Evolutionary conservation across 2,113 vertebrate genomes (phyloP).

Genomic region (Gobio gobio): DNA sequence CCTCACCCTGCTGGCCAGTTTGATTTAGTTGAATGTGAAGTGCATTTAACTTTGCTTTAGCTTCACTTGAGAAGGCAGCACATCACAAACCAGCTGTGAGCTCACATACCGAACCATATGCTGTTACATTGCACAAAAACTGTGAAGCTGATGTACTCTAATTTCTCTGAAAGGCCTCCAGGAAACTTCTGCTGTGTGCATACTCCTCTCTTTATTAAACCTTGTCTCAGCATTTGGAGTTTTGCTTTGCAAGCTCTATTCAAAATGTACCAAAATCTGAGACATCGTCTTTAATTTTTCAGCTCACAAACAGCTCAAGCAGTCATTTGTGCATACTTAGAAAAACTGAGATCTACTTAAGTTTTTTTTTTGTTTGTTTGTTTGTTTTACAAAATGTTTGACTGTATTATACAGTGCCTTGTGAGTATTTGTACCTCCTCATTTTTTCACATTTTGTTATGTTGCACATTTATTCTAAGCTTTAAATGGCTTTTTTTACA

Average conservation of each 20-base stretch:
- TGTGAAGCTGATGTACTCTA: conserved; percentile 50
- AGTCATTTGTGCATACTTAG: conserved; percentile 11
- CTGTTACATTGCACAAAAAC: conserved; percentile 37
- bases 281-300: conserved; percentile 14
- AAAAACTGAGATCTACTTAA: neutral
- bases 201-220: conserved; percentile 37
- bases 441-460: no score
- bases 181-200: conserved; percentile 9
- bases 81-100: conserved; percentile 53
- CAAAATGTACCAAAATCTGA: conserved; percentile 14
- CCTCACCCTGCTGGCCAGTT: conserved; percentile 50
- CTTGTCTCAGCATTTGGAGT: conserved; percentile 18
- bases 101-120: conserved; percentile 36
- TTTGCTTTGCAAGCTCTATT: conserved; percentile 40
- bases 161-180: conserved; percentile 43
- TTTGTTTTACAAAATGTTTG: no score
- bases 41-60: conserved; percentile 53
- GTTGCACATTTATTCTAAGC: no score
- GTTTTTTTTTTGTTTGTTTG: neutral
- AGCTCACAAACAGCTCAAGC: conserved; percentile 20
- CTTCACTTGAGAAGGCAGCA: conserved; percentile 47
- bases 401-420: no score
- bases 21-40: conserved; percentile 53
- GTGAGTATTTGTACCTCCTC: no score
- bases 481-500: no score